Evolutionary conservation across 2,113 vertebrate genomes (phyloP), one percentile per base, ranked within the genome.

Genomic region (Oreotrochilus melanogaster): DNA sequence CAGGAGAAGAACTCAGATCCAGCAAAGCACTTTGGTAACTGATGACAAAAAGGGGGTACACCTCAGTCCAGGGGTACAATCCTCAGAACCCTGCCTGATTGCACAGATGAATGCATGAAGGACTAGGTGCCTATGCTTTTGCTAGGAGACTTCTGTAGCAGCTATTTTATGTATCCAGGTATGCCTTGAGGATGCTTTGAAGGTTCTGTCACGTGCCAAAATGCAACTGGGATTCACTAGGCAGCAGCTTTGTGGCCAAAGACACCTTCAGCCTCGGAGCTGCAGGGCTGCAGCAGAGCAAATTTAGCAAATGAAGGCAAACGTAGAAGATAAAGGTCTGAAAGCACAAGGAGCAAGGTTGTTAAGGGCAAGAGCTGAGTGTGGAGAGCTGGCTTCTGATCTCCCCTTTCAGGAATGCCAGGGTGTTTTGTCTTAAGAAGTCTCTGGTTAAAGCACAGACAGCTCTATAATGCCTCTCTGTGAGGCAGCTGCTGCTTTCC

Each of bases 61-160:
- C 60, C 53, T 62, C 11, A 82, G 8, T 30, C 33, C 45, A 78
- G n/a, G 11, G 66, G 16, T 19, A 9, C 53, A 35, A 31, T 31
- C 65, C 42, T 71, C 37, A 74, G 66, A 84, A 16, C 9, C 47
- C 37, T 54, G 16, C 14, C 65, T 54, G 60, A 16, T 16, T 50
- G 43, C 1, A 0, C 18, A 17, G 45, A 21, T 60, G 62, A 21
- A 28, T 31, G 30, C n/a, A 35, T 14, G 9, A 25, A 80, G n/a
- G 14, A 21, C 33, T 43, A 30, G 37, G 45, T 0, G 0, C 33
- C 23, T 43, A 11, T 3, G 2, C 31, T 64, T 64, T 51, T 31
- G 14, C 23, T 48, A 50, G 18, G 18, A 8, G 24, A 11, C 24
- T 62, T 27, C 27, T 66, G 4, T 27, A 47, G 48, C 37, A 71